Evolutionary conservation across 2,797 vertebrate genomes (phyloP), one percentile per base, ranked within the genome.

Genomic region (Peromyscus attwateri): DNA sequence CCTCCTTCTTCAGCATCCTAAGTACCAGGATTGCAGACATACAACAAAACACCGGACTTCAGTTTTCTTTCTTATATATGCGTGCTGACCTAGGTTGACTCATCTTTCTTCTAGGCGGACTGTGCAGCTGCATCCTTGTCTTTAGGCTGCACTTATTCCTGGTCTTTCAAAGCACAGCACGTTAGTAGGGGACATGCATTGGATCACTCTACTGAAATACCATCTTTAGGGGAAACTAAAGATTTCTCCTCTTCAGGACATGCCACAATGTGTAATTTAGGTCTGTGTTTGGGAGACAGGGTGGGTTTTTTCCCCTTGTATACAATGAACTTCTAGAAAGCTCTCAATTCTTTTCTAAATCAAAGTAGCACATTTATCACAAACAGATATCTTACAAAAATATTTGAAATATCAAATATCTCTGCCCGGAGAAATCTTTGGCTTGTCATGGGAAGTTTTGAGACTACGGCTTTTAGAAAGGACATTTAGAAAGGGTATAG

Each of bases 381-480:
- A 87, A 93, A 29, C 88, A 68, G 68, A 62, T n/a, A 25, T 13
- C 68, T 93, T 81, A 81, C 4, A 27, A 88, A 93, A 92, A 25
- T 71, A 80, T 76, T 80, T 84, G 60, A 66, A 87, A 88, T 76
- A 25, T 71, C 14, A 49, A 55, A 60, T 37, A 1, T 83, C 64
- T 92, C 29, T 89, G 57, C 4, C 57, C 16, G 2, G 70, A 6
- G 16, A 91, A 81, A 90, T 31, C 27, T 92, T 3, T 34, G 68
- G 40, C 57, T 88, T 92, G 1, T 66, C 40, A 57, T 66, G 49
- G 89, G 37, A 84, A 90, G 68, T 85, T 84, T 4, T 1, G 62
- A n/a, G 10, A 57, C 12, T 12, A 0, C 71, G 57, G 62, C 11
- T 82, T 96, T 89, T 82, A 81, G 23, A 91, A 60, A 85, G 37